Percentiles rank a stretch among this genome's conserved stretches.
phyloP scores from a whole-genome alignment of 2,113 vertebrate species.

The Nothoprocta perdicaria region DNA sequence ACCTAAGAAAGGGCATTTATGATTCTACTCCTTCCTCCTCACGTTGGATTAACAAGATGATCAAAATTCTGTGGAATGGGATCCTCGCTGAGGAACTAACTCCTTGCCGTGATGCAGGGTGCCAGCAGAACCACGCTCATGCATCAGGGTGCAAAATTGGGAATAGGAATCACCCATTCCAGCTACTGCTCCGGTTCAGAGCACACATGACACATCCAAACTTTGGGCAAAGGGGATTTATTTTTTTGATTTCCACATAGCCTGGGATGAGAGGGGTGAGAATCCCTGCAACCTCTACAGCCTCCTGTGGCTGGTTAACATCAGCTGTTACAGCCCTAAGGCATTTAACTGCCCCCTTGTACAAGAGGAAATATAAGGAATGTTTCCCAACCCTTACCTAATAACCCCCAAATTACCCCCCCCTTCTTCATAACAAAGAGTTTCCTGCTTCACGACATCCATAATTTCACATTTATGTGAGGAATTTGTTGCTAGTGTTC shows the following conservation, averaged over 20 bases:
- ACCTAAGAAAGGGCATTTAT: background rate
- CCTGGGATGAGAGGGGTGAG: background rate
- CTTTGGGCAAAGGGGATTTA: background rate
- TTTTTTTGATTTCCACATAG: background rate
- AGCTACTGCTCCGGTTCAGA: background rate
- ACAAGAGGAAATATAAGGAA: background rate
- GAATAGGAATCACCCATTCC: background rate
- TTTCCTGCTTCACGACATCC: background rate
- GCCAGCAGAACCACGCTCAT: fast-evolving
- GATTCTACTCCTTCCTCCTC: background rate
- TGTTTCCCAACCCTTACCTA: background rate
- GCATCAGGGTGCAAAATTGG: background rate
- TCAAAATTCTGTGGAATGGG: background rate
- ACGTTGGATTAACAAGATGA: background rate
- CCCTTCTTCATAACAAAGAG: background rate
- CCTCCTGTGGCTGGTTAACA: background rate
- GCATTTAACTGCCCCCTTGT: background rate
- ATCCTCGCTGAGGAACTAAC: background rate
- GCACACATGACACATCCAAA: background rate
- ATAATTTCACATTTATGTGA: background rate
- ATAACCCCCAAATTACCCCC: background rate
- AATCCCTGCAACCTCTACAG: background rate
- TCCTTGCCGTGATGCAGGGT: background rate
- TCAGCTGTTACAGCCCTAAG: fast-evolving
- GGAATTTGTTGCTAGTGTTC: background rate